Evolutionary conservation across 2,113 vertebrate species (phyloP).

Genomic region (Elephas maximus): DNA sequence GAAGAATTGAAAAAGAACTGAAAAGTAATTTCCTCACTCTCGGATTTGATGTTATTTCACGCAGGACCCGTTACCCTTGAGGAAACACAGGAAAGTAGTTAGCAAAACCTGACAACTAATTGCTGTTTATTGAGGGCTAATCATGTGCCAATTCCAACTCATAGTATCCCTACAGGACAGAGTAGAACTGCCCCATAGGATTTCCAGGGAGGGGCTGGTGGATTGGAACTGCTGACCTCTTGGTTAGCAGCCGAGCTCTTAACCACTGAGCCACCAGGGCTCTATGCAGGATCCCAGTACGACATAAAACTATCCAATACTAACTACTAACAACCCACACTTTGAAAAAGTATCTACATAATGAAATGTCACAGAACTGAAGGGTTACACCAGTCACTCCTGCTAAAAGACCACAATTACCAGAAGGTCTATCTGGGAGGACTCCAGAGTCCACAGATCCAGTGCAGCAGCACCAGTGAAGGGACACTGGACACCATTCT

Average conservation of each 20-base stretch:
- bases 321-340: neutral
- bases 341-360: neutral
- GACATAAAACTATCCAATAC: neutral
- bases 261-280: too few species aligned
- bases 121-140: too few species aligned
- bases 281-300: neutral
- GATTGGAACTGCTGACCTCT: too few species aligned
- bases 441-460: neutral
- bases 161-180: too few species aligned
- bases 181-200: too few species aligned
- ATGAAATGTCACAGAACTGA: neutral
- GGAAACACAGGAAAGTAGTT: too few species aligned
- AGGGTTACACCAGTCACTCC: neutral
- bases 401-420: neutral
- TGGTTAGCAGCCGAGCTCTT: too few species aligned
- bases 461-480: accelerated
- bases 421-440: neutral
- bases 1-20: neutral
- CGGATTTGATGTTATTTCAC: neutral
- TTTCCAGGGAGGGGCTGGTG: too few species aligned
- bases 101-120: too few species aligned
- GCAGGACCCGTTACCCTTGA: too few species aligned
- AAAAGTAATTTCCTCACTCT: neutral
- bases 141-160: too few species aligned
- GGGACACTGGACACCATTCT: accelerated